Base-by-base conservation (phyloP, 2,113 vertebrate genomes). In the Zeus faber region DNA sequence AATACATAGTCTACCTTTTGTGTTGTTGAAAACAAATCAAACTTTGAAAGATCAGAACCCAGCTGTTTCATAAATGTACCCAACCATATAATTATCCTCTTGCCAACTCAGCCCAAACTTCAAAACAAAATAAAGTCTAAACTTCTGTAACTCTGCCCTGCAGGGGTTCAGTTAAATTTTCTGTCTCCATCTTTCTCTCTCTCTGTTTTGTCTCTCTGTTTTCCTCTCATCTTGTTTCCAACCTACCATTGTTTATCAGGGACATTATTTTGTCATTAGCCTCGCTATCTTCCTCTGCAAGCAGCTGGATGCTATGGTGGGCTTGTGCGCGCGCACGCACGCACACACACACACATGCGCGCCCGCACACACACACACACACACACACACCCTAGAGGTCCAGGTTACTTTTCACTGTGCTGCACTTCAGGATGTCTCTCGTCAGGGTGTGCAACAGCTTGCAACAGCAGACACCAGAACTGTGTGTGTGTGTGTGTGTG, bases 201-300 rank as follows among this genome's bases (percentile, higher is more conserved):
- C n/a, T 41, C 39, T 17, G 1, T 9, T 44, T 18, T 44, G 6
- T 41, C n/a, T 41, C 20, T 55, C 26, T 58, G 20, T 20, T 0
- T 50, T 33, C 50, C 26, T 61, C 22, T 27, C 21, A 20, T 17
- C 31, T 33, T 43, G 21, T 46, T 21, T 11, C 22, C 49, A 49
- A 46, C 27, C 4, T 1, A 17, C 40, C 67, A 80, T 85, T 74
- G 76, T 78, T 79, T 70, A 58, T 76, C 58, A 67, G 33, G 69
- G 58, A 67, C 58, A 72, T 82, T n/a, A n/a, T n/a, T n/a, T 81
- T 59, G 46, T 77, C 66, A 70, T 63, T 71, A 72, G 48, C 59
- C 49, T 44, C 49, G 29, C 29, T 8, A 22, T 58, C 35, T 31
- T 76, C 49, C 74, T 72, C 46, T 70, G 62, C 39, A 48, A 67